Percentiles rank a stretch among this genome's conserved stretches.
These are phyloP conservation scores for Lamellibrachia luymesi DNA, from an alignment of 1,140 invertebrate species.

Conservation along the genomic window DNA sequence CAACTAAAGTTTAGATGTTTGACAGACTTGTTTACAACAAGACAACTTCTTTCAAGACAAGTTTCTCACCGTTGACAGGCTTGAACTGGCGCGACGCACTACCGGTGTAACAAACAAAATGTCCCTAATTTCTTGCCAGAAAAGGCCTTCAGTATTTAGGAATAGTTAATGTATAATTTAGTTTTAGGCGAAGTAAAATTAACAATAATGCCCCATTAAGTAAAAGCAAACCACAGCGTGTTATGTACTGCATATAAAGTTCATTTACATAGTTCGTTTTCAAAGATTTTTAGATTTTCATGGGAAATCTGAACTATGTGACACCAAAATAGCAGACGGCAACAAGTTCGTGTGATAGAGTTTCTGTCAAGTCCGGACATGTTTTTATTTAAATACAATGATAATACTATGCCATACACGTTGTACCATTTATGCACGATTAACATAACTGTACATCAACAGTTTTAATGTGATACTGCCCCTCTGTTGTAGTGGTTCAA, in stretches of 20 bases:
- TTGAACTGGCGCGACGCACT: slow-evolving; percentile 2
- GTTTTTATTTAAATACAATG: neutral
- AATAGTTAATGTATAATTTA: neutral
- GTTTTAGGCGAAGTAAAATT: neutral
- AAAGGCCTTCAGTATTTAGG: neutral
- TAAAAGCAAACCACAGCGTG: neutral
- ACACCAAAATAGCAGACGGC: neutral
- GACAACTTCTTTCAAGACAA: neutral
- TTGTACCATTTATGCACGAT: neutral
- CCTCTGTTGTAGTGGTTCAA: too few relatives aligned
- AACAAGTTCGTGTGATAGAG: neutral
- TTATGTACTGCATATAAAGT: neutral
- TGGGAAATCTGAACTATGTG: neutral
- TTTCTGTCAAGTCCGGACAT: neutral
- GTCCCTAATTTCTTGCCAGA: neutral
- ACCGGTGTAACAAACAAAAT: neutral
- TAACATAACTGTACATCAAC: too few relatives aligned
- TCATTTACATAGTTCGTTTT: neutral
- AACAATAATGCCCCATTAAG: neutral
- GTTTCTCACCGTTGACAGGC: neutral
- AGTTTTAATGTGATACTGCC: too few relatives aligned
- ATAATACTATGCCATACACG: neutral
- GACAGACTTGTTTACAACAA: neutral
- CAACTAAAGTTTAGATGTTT: neutral
- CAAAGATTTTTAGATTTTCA: neutral